Percentiles rank a stretch among this genome's conserved stretches.
Conservation (phyloP, 2,888 invertebrate species). For the Sarcophaga variegata region DNA sequence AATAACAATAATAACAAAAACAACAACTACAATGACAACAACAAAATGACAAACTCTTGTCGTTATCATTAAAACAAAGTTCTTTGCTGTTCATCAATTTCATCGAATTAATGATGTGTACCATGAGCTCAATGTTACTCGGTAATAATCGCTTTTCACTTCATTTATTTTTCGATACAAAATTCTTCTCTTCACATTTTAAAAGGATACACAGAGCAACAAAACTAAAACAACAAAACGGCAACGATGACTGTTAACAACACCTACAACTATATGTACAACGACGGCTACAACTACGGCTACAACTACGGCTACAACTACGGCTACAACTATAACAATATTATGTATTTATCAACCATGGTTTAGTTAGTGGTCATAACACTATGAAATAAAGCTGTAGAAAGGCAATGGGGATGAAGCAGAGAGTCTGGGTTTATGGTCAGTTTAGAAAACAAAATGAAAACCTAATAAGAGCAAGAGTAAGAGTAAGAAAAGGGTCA, state of each 20-base stretch:
- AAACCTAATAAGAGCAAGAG: background rate
- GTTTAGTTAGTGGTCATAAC: constrained; percentile 57
- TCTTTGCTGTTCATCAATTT: constrained; percentile 67
- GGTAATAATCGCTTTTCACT: constrained; percentile 72
- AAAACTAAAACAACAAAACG: constrained; percentile 1
- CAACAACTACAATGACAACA: background rate
- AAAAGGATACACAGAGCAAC: constrained; percentile 22
- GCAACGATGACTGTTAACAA: background rate
- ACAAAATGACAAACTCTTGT: constrained; percentile 55
- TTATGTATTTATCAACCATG: constrained; percentile 42
- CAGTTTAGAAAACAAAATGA: constrained; percentile 36
- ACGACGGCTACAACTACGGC: constrained; percentile 1
- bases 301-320: constrained; percentile 8
- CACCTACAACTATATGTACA: constrained; percentile 16
- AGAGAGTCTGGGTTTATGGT: constrained; percentile 18
- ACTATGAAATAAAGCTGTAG: constrained; percentile 10
- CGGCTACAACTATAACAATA: background rate
- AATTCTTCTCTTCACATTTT: constrained; percentile 21
- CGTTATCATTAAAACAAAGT: constrained; percentile 69
- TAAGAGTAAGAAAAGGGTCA: constrained; percentile 29
- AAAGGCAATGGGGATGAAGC: background rate
- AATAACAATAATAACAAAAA: background rate
- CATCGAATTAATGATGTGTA: constrained; percentile 72
- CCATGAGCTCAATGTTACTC: constrained; percentile 70
- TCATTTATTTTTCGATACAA: constrained; percentile 69